phyloP scores from a whole-genome alignment of 2,113 vertebrate genomes.

The Podarcis cretensis region DNA sequence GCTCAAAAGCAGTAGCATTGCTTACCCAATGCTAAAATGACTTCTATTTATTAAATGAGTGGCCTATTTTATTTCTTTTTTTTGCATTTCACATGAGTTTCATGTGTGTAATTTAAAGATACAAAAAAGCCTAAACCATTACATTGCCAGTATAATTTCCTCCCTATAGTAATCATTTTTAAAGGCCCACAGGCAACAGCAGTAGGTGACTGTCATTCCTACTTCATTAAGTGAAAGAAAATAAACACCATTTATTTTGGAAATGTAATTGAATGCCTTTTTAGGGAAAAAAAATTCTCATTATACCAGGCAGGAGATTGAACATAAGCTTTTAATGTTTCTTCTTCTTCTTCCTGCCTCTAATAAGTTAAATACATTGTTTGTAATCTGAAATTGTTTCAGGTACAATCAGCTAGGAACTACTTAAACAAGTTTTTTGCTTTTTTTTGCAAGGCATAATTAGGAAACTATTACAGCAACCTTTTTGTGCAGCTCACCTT shows the following conservation, averaged over 20 bases:
- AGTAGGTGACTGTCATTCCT: constrained; percentile 34
- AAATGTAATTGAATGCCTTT: constrained; percentile 42
- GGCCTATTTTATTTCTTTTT: too few species aligned
- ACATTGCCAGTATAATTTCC: neutral
- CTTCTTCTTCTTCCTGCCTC: constrained; percentile 22
- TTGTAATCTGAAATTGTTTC: constrained; percentile 48
- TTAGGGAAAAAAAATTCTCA: neutral
- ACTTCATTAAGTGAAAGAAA: constrained; percentile 55
- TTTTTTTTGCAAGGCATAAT: neutral
- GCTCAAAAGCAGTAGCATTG: too few species aligned
- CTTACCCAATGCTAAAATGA: too few species aligned
- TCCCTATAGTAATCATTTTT: constrained; percentile 11
- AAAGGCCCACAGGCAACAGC: constrained; percentile 5
- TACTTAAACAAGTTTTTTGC: constrained; percentile 6
- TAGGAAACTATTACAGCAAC: constrained; percentile 43
- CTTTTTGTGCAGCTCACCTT: constrained; percentile 33
- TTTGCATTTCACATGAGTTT: neutral
- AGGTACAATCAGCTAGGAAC: constrained; percentile 37
- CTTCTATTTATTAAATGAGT: neutral
- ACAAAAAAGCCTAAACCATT: neutral
- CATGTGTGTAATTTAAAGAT: neutral
- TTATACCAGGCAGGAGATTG: neutral
- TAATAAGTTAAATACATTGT: constrained; percentile 30
- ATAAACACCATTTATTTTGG: constrained; percentile 33
- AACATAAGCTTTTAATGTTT: neutral